Evolutionary conservation across 2,888 invertebrate genomes (phyloP).

Genomic region (Chouioia cunea): DNA sequence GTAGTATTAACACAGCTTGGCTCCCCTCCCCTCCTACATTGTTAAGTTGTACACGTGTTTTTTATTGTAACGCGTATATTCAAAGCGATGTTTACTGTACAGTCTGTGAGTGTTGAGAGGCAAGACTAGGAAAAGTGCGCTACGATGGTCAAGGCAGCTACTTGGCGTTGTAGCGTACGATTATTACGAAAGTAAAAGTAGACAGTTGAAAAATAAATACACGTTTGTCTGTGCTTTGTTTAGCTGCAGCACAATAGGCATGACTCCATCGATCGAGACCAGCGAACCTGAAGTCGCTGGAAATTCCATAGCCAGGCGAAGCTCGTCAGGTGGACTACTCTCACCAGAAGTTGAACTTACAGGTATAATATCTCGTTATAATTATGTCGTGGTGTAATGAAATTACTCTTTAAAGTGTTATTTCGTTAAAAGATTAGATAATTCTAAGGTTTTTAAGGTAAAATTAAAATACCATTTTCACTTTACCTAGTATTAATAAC

Average conservation of each 20-base stretch:
- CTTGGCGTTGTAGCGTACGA: not conserved
- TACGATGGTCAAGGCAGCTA: conserved; percentile 12
- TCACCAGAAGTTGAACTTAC: conserved; percentile 81
- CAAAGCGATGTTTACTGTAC: not conserved
- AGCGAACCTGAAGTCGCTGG: conserved; percentile 71
- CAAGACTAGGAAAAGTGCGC: not conserved
- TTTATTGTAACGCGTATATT: too few species aligned
- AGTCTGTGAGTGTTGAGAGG: not conserved
- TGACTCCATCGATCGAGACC: conserved; percentile 78
- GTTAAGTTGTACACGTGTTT: conserved; percentile 11
- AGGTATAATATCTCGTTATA: conserved; percentile 52
- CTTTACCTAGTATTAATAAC: too few species aligned
- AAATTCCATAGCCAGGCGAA: conserved; percentile 75
- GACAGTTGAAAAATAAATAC: conserved; percentile 21
- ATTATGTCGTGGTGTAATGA: too few species aligned
- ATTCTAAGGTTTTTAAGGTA: too few species aligned
- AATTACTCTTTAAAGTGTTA: too few species aligned
- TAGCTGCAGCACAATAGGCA: conserved; percentile 74
- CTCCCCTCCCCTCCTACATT: conserved; percentile 12
- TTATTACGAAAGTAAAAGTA: conserved; percentile 18
- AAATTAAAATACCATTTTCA: too few species aligned
- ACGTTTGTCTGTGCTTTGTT: conserved; percentile 13
- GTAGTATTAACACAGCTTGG: conserved; percentile 5
- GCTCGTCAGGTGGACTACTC: conserved; percentile 84
- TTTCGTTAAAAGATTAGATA: too few species aligned